These are phyloP conservation scores for Taphrorychus bicolor DNA, from an alignment of 2,888 invertebrate genomes.

Conservation along the genomic window DNA sequence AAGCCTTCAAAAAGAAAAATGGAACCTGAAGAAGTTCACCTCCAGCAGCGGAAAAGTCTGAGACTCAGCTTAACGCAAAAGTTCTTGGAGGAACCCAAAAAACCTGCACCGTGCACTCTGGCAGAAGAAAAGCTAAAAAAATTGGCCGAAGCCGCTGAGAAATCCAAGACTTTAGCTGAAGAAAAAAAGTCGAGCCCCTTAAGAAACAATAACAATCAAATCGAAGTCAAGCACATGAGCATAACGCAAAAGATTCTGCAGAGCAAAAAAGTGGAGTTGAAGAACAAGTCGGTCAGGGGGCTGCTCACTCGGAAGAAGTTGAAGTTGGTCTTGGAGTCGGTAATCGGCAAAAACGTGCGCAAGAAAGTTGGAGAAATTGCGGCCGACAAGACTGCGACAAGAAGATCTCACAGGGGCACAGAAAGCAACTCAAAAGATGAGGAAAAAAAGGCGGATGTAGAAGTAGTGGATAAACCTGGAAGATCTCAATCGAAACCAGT, in stretches of 20 bases:
- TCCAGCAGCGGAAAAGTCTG: constrained; percentile 50
- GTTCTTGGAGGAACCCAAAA: constrained; percentile 38
- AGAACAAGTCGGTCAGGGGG: constrained; percentile 59
- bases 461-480: no score
- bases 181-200: not conserved
- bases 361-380: not conserved
- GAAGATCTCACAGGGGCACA: not conserved
- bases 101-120: constrained; percentile 39
- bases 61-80: constrained; percentile 49
- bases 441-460: not conserved
- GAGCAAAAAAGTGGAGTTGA: constrained; percentile 59
- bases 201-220: constrained; percentile 1
- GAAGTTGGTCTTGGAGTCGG: constrained; percentile 40
- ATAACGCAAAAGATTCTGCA: constrained; percentile 58
- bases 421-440: not conserved
- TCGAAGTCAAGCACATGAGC: constrained; percentile 49
- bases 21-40: constrained; percentile 38
- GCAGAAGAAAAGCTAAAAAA: constrained; percentile 46
- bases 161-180: not conserved
- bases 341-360: not conserved
- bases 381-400: not conserved
- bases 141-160: constrained; percentile 45
- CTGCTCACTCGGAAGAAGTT: constrained; percentile 58
- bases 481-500: no score
- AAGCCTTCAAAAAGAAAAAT: constrained; percentile 37